Evolutionary conservation across 37 sponge, comb jelly and placozoan species (phyloP), one percentile per base, ranked within the genome.

Genomic region (Mnemiopsis leidyi): DNA sequence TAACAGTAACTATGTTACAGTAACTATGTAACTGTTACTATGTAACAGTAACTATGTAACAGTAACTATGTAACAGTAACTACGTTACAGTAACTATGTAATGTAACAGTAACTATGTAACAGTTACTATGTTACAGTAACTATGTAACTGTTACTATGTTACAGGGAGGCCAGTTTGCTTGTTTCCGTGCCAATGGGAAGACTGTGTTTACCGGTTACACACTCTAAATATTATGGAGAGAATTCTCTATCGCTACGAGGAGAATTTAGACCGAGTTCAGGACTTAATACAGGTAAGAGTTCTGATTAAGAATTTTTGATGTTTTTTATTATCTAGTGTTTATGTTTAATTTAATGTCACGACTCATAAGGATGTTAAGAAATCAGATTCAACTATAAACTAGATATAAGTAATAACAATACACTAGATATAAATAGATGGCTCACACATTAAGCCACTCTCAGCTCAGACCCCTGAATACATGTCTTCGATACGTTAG

Each of bases 191-290:
- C 5, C 25, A 29, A 25, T 71, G 75, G 75, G 75, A 71, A 25
- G 75, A 71, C 75, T 71, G 75, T 25, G 20, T 25, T 28, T 71
- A 71, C 75, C 75, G 75, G 30, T 25, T 71, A n/a, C 75, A 71
- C n/a, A 18, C 75, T n/a, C 75, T 71, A 5, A 71, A 71, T 25
- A n/a, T 71, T 23, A 13, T 71, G 30, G 75, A 71, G 75, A 71
- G 75, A 25, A 71, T 71, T 23, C 75, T 71, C 21, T 71, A 28
- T 25, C 5, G n/a, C 3, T 71, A 23, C 30, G 75, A 71, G 75
- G 75, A 71, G 26, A 71, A 71, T 25, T 18, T 71, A 25, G n/a
- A 71, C 2, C 25, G 20, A 25, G 26, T n/a, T 2, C 75, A 71
- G 75, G 75, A 71, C 30, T 25, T 71, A 7, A 71, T 71, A 71